Base-by-base conservation (phyloP, 2,888 invertebrate genomes). In the Villa cingulata region DNA sequence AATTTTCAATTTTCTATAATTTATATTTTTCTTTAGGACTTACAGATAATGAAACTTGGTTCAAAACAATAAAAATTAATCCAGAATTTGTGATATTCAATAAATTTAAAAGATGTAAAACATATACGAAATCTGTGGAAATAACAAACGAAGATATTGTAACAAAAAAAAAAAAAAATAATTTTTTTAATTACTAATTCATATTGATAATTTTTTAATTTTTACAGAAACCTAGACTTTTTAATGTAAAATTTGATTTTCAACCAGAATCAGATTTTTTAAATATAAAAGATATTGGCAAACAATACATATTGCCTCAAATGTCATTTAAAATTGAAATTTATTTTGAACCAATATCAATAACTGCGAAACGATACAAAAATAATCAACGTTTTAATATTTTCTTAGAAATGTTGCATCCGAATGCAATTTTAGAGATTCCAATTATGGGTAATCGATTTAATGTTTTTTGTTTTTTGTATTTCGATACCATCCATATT, bases 111-210 rank as follows among this genome's bases (percentile, higher is more conserved):
- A 37, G 16, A 18, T 20, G 27, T 17, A 23, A n/a, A 16, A 27
- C n/a, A 1, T 41, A 19, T 20, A 19, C 16, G 14, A 23, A 32
- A 42, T 38, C 45, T 0, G 12, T 50, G 2, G 41, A 41, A 43
- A 46, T 50, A 2, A 48, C 17, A 40, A 50, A 50, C 27, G 32
- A 43, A 15, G 45, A 48, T 39, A 43, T 29, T 9, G 50, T 48
- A 39, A 50, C 44, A 29, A 32, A 4, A n/a, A n/a, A n/a, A n/a
- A n/a, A n/a, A n/a, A n/a, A n/a, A n/a, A n/a, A n/a, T 23, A 17
- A 23, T 38, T 12, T 12, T 37, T 15, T 15, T 9, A 29, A 17
- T 32, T 27, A 1, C 2, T 27, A 27, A 1, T 9, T 9, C 27
- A 41, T 23, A 27, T 32, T 14, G 32, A 16, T 16, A 27, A 10